Base-by-base conservation (phyloP, 2,797 vertebrate species). In the Rhinatrema bivittatum region DNA sequence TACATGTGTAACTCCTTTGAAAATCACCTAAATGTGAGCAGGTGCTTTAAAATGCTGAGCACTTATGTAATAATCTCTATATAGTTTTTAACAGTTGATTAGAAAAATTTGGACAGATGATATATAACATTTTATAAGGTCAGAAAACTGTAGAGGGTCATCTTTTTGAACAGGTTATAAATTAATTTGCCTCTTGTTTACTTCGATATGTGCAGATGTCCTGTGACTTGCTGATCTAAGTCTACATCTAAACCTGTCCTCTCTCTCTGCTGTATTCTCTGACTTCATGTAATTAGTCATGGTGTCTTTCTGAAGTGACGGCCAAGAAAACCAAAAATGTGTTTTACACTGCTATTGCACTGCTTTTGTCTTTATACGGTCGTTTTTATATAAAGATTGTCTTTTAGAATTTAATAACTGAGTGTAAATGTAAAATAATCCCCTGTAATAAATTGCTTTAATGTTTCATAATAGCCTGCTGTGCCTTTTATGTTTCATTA, bases 321-420 rank as follows among this genome's bases (percentile, higher is more conserved):
- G 50, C 56, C 8, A 25, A 63, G 64, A 61, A 78, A 76, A 76
- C 70, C 63, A 74, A 5, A 63, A 48, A 48, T 0, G 41, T 61
- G 66, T 71, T 66, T 62, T 59, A 65, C 69, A 65, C 64, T 40
- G 68, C 65, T 66, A 22, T 59, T 60, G 51, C 49, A 42, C 68
- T 70, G 74, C 64, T 73, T 64, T 46, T 16, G 48, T 74, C 66
- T 74, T 76, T 76, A 76, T 29, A 68, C 61, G 3, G 69, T 70
- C 67, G 72, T 67, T 78, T 79, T 77, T 78, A 73, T 74, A 79
- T n/a, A n/a, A 78, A 36, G 37, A 71, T 35, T 66, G n/a, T 65
- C 64, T n/a, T 44, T 60, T 70, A 57, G 60, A 60, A 77, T 81
- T 79, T 73, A 79, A 76, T 74, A 79, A 79, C 68, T 68, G 40